Conservation (phyloP, 2,797 vertebrate species). For the Poeciliopsis paucimaculata region DNA sequence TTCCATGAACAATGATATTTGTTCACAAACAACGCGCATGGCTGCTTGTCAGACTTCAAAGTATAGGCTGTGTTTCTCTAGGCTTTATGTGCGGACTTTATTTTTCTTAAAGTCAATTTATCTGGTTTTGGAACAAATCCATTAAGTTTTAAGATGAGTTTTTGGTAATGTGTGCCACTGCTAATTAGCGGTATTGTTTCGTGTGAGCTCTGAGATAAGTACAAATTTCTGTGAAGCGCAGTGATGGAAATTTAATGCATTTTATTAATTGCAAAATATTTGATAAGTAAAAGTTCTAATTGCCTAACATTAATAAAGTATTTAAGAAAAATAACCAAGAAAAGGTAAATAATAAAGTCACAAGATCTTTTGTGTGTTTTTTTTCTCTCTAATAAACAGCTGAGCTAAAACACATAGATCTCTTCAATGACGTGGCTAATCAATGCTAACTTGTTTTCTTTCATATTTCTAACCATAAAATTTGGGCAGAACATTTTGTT, state of each 20-base stretch:
- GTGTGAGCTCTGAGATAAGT: slow-evolving; percentile 73
- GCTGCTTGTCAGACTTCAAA: slow-evolving; percentile 76
- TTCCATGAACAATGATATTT: slow-evolving; percentile 76
- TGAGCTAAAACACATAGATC: background rate
- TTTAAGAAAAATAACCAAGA: background rate
- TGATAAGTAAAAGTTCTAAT: background rate
- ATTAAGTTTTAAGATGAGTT: slow-evolving; percentile 66
- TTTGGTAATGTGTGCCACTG: slow-evolving; percentile 50
- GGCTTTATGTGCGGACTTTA: slow-evolving; percentile 63
- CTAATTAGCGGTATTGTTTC: slow-evolving; percentile 68
- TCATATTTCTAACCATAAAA: background rate
- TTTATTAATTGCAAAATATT: background rate
- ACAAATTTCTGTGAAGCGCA: slow-evolving; percentile 29
- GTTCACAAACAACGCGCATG: slow-evolving; percentile 71
- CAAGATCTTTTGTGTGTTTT: background rate
- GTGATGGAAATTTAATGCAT: background rate
- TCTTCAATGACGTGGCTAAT: background rate
- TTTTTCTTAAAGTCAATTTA: slow-evolving; percentile 62
- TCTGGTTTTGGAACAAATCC: slow-evolving; percentile 77
- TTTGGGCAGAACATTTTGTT: background rate
- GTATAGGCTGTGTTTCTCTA: slow-evolving; percentile 54
- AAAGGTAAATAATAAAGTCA: background rate
- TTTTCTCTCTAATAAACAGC: background rate
- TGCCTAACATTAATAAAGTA: background rate
- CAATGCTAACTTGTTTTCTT: background rate